A percentile compares a stretch with the other conserved stretches of the same genome.
phyloP scores from a whole-genome alignment of 2,797 vertebrate genomes.

The Sebastes wilsoni region DNA sequence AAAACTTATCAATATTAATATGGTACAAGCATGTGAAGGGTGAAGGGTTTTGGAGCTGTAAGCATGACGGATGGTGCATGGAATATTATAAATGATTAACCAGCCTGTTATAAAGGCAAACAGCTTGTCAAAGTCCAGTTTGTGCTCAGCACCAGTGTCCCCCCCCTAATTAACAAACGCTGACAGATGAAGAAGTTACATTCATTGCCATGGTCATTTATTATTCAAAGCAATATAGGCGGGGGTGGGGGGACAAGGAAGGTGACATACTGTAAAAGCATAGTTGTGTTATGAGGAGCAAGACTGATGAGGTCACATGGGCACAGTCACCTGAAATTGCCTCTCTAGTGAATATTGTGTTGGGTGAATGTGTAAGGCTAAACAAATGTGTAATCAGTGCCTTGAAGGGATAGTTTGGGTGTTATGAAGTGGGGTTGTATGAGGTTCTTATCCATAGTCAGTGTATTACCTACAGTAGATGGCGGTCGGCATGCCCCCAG shows the following conservation, averaged over 20 bases:
- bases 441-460: too few relatives aligned
- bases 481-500: too few relatives aligned
- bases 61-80: constrained; percentile 52
- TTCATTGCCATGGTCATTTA: constrained; percentile 68
- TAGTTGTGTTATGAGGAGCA: not conserved
- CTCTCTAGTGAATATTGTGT: not conserved
- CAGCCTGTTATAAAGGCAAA: constrained; percentile 49
- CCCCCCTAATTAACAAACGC: constrained; percentile 70
- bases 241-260: not conserved
- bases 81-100: constrained; percentile 74
- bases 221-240: constrained; percentile 53
- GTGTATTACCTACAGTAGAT: too few relatives aligned
- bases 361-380: not conserved
- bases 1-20: not conserved
- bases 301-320: not conserved
- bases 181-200: constrained; percentile 70
- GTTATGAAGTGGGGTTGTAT: too few relatives aligned
- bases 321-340: not conserved
- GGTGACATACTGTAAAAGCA: not conserved
- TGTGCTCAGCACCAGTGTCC: constrained; percentile 18
- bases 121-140: constrained; percentile 52
- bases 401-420: too few relatives aligned
- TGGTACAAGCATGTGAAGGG: not conserved
- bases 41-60: constrained; percentile 51
- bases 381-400: not conserved